These are phyloP conservation scores for Augiades crinisus DNA, from an alignment of 2,888 invertebrate genomes.

Conservation along the genomic window DNA sequence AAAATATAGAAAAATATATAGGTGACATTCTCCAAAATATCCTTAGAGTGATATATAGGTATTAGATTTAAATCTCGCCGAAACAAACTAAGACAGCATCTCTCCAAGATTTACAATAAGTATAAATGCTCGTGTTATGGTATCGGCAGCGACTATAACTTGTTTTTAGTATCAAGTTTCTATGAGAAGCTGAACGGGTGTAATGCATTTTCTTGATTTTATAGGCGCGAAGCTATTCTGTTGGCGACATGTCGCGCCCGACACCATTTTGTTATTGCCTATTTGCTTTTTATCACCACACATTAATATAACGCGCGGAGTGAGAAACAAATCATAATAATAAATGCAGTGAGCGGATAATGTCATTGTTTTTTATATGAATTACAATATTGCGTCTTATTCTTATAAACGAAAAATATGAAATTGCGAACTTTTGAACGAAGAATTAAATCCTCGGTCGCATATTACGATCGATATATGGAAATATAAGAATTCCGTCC, in stretches of 20 bases:
- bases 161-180: conserved; percentile 21
- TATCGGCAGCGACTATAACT: conserved; percentile 13
- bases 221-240: conserved; percentile 22
- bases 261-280: conserved; percentile 25
- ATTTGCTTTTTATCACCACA: conserved; percentile 23
- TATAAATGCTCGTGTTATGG: not conserved
- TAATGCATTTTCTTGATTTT: conserved; percentile 22
- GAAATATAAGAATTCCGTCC: too few species aligned
- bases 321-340: conserved; percentile 26
- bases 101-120: not conserved
- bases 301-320: conserved; percentile 21
- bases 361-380: not conserved
- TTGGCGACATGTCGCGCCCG: conserved; percentile 14
- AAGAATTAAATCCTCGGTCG: too few species aligned
- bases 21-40: too few species aligned
- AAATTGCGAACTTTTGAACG: too few species aligned
- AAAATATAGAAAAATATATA: too few species aligned
- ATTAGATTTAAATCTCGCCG: not conserved
- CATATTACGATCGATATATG: too few species aligned
- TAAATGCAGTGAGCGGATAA: conserved; percentile 20
- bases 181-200: conserved; percentile 15
- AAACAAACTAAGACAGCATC: not conserved
- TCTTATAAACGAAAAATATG: not conserved
- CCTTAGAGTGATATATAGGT: too few species aligned
- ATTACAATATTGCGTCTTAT: not conserved